Conservation (phyloP, 1,140 invertebrate genomes). For the Dendroctonus ponderosae region DNA sequence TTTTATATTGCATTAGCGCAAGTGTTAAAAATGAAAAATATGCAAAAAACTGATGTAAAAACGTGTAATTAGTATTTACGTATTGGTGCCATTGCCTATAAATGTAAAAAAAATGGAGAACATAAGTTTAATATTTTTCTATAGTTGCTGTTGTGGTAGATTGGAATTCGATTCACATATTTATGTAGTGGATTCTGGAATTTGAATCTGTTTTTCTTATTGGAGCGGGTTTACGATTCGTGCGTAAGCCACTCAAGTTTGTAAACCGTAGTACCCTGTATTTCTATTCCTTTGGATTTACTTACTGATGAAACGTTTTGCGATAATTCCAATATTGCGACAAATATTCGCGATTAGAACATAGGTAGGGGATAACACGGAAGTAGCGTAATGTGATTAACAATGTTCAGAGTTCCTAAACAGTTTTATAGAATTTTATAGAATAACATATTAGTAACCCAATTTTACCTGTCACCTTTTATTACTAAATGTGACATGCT, state of each 20-base stretch:
- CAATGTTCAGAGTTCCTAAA: too few relatives aligned
- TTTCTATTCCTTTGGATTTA: too few relatives aligned
- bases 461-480: too few relatives aligned
- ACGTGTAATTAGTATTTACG: slow-evolving; percentile 34
- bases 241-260: background rate
- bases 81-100: slow-evolving; percentile 43
- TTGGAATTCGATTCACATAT: slow-evolving; percentile 21
- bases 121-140: slow-evolving; percentile 45
- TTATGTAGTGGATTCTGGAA: slow-evolving; percentile 13
- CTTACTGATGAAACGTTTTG: too few relatives aligned
- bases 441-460: too few relatives aligned
- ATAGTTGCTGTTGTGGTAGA: slow-evolving; percentile 20
- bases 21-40: background rate
- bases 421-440: too few relatives aligned
- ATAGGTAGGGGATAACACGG: too few relatives aligned
- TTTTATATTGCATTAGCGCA: too few relatives aligned
- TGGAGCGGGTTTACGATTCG: background rate
- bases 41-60: slow-evolving; percentile 30
- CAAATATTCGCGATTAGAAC: too few relatives aligned
- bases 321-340: too few relatives aligned
- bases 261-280: background rate
- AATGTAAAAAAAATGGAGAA: slow-evolving; percentile 34
- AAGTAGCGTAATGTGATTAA: too few relatives aligned
- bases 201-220: background rate
- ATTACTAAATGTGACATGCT: too few relatives aligned